Evolutionary conservation across 1,140 invertebrate genomes (phyloP).

Genomic region (Conus betulinus): DNA sequence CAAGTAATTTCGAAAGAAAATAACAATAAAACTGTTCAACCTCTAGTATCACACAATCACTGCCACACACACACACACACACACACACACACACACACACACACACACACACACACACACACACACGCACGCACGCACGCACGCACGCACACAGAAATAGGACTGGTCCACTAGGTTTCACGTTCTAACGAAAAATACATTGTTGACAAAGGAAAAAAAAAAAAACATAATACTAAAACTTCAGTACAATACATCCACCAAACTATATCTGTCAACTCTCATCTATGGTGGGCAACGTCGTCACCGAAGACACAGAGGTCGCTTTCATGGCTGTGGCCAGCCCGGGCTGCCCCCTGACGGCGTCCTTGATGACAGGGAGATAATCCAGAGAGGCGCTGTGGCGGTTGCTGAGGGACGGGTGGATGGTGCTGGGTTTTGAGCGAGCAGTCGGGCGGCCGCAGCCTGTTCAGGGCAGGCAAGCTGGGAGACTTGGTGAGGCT

Average conservation of each 20-base stretch:
- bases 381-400: conserved; percentile 34
- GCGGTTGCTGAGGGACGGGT: conserved; percentile 22
- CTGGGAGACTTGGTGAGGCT: not conserved
- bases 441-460: not conserved
- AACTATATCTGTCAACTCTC: not conserved
- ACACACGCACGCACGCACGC: conserved; percentile 11
- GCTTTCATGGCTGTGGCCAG: not conserved
- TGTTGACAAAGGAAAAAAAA: too few species aligned
- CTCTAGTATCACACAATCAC: too few species aligned
- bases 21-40: too few species aligned
- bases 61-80: too few species aligned
- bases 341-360: not conserved
- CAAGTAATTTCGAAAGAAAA: too few species aligned
- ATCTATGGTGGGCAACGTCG: not conserved
- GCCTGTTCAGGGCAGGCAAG: conserved; percentile 15
- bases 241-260: not conserved
- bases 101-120: conserved; percentile 26
- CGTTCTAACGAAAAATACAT: too few species aligned
- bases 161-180: too few species aligned
- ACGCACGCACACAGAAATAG: not conserved
- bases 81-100: conserved; percentile 16
- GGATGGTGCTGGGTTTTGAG: not conserved
- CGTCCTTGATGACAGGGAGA: conserved; percentile 24
- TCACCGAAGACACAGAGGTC: not conserved
- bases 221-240: too few species aligned